Evolutionary conservation across 2,888 invertebrate genomes (phyloP).

Genomic region (Dione vanillae): DNA sequence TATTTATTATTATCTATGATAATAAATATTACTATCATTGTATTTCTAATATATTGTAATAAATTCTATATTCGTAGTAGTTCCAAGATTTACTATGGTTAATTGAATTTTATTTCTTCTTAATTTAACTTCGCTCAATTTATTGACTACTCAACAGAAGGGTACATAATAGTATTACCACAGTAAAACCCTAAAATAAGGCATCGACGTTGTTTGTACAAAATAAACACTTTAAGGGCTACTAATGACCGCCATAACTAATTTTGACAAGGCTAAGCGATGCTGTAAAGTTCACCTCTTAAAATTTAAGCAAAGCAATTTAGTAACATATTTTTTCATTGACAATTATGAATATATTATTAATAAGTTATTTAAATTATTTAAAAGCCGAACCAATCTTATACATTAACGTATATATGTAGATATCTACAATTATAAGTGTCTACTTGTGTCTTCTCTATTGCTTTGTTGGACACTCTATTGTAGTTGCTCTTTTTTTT

Average conservation of each 20-base stretch:
- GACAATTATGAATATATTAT: no score
- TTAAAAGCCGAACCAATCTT: neutral
- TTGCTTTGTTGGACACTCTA: neutral
- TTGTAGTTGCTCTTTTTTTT: neutral
- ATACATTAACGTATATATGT: neutral
- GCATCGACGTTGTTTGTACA: neutral
- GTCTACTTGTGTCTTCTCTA: neutral
- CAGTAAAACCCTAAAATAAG: constrained; percentile 18
- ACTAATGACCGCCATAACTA: constrained; percentile 9
- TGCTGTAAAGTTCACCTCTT: neutral
- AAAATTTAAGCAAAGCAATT: constrained; percentile 2
- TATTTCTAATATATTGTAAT: no score
- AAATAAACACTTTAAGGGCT: constrained; percentile 18
- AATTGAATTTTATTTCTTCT: neutral
- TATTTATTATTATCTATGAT: no score
- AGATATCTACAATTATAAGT: neutral
- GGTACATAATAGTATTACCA: neutral
- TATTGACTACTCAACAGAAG: constrained; percentile 34
- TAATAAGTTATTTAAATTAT: no score
- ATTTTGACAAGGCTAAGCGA: constrained; percentile 5
- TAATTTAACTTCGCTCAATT: neutral
- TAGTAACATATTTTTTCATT: no score
- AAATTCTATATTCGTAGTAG: no score
- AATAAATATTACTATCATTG: no score
- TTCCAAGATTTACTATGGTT: no score